Evolutionary conservation across 2,113 vertebrate genomes (phyloP), one percentile per base, ranked within the genome.

Genomic region (Coregonus clupeaformis): DNA sequence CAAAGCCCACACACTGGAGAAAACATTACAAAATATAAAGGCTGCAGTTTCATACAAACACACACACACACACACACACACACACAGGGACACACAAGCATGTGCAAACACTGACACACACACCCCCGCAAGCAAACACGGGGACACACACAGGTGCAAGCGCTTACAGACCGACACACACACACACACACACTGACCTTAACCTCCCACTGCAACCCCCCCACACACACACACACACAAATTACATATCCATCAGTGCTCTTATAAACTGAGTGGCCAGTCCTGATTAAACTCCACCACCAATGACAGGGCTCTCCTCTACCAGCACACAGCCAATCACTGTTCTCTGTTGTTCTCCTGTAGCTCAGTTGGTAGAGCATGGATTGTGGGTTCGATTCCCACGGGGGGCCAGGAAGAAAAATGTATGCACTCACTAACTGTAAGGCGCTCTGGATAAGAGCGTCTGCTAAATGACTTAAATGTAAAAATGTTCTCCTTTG

Each of bases 401-500:
- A n/a, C n/a, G n/a, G n/a, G n/a, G n/a, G n/a, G n/a, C n/a, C n/a
- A n/a, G n/a, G n/a, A n/a, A n/a, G n/a, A n/a, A n/a, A n/a, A n/a
- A n/a, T n/a, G n/a, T n/a, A n/a, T n/a, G n/a, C n/a, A n/a, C n/a
- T n/a, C n/a, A n/a, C n/a, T n/a, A n/a, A n/a, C n/a, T n/a, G n/a
- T n/a, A n/a, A n/a, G n/a, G n/a, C n/a, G n/a, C n/a, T n/a, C n/a
- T n/a, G n/a, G n/a, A n/a, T n/a, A n/a, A n/a, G n/a, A n/a, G n/a
- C n/a, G n/a, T n/a, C n/a, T n/a, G n/a, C n/a, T n/a, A n/a, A n/a
- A n/a, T n/a, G n/a, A n/a, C n/a, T n/a, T n/a, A n/a, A n/a, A n/a
- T n/a, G n/a, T n/a, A n/a, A n/a, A n/a, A n/a, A n/a, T 71, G 73
- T 68, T 59, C 20, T 59, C 84, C 69, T 90, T 92, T 86, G 82